Percentiles rank a stretch among this genome's conserved stretches.
These are phyloP conservation scores for Cryptoleucopteryx plumbea DNA, from an alignment of 2,113 vertebrate genomes.

Conservation along the genomic window DNA sequence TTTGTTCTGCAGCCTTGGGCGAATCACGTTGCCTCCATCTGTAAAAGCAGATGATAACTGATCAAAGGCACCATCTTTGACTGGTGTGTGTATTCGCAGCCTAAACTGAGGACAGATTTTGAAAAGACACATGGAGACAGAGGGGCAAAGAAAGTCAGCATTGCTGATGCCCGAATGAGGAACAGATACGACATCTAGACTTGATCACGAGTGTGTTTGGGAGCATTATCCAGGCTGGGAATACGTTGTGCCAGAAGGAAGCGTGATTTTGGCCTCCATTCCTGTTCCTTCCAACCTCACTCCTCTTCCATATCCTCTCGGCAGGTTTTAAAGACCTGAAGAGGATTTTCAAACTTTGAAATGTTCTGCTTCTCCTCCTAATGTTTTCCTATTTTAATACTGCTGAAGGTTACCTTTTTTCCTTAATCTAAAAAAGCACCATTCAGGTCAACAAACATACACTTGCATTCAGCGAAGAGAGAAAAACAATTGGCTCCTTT, in stretches of 20 bases:
- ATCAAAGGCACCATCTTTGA: conserved; percentile 31
- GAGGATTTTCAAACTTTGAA: neutral
- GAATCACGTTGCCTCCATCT: conserved; percentile 25
- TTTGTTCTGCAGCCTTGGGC: conserved; percentile 28
- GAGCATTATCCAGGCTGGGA: neutral
- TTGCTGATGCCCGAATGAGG: neutral
- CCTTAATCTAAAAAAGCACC: neutral
- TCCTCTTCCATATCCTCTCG: neutral
- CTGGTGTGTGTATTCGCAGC: neutral
- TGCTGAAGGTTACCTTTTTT: neutral
- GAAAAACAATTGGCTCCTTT: neutral
- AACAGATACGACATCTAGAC: neutral
- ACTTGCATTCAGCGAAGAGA: neutral
- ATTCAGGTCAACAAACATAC: neutral
- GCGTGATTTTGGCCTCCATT: neutral
- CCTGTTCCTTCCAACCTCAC: neutral
- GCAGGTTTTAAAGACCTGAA: neutral
- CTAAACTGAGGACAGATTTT: conserved; percentile 23
- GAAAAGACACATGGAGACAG: neutral
- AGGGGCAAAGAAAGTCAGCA: neutral
- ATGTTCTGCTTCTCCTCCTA: neutral
- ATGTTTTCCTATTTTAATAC: neutral
- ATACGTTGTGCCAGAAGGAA: neutral
- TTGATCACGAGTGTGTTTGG: neutral
- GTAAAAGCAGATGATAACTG: conserved; percentile 47